Percentiles rank a stretch among this genome's conserved stretches.
Evolutionary conservation across 2,888 invertebrate genomes (phyloP).

Genomic region (Andrena minutula): DNA sequence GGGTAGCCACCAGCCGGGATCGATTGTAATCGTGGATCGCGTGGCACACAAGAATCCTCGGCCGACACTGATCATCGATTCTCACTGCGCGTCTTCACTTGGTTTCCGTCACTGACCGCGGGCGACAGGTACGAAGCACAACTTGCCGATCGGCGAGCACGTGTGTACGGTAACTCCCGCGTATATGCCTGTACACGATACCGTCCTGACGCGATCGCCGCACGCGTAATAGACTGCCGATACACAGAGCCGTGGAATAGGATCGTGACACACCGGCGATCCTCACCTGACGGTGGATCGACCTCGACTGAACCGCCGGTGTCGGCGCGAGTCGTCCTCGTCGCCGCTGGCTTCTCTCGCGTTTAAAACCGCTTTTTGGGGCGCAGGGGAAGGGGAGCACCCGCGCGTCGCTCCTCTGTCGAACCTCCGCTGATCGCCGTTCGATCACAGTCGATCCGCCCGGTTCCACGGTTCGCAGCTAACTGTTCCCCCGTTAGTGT

Average conservation of each 20-base stretch:
- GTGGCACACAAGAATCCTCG: not conserved
- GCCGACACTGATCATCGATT: not conserved
- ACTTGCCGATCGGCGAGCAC: slow-evolving; percentile 1
- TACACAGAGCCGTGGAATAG: no score
- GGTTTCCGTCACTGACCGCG: not conserved
- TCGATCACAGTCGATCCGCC: slow-evolving; percentile 40
- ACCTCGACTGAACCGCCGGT: slow-evolving; percentile 67
- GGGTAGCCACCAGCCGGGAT: no score
- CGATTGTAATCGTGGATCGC: no score
- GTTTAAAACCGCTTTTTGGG: slow-evolving; percentile 46
- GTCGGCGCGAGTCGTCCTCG: slow-evolving; percentile 32
- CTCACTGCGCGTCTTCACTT: not conserved
- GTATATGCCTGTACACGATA: no score
- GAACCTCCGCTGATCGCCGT: slow-evolving; percentile 42
- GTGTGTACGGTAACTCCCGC: no score
- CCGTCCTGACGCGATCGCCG: not conserved
- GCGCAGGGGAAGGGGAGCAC: slow-evolving; percentile 37
- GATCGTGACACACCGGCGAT: slow-evolving; percentile 51
- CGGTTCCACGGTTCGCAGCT: slow-evolving; percentile 42
- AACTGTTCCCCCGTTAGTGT: slow-evolving; percentile 39
- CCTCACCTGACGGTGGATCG: slow-evolving; percentile 65
- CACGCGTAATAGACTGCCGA: not conserved
- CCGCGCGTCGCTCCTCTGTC: slow-evolving; percentile 18
- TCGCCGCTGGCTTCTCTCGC: slow-evolving; percentile 27
- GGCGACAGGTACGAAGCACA: not conserved